A percentile compares a stretch with the other conserved stretches of the same genome.
Conservation (phyloP, 2,888 invertebrate genomes). For the Lasioglossum zephyrum region DNA sequence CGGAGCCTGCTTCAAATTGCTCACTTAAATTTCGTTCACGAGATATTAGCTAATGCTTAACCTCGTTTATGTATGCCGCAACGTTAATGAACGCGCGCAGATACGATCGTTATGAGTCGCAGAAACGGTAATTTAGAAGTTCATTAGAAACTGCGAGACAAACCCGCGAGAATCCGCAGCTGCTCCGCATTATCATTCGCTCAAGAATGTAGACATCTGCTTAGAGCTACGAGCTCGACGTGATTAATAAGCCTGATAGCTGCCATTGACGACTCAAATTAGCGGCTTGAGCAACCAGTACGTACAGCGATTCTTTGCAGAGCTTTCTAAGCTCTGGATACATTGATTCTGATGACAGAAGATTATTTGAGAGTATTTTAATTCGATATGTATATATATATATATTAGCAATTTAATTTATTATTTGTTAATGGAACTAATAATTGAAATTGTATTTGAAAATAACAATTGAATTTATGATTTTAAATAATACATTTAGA, state of each 20-base stretch:
- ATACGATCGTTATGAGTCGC: constrained; percentile 48
- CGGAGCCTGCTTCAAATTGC: not conserved
- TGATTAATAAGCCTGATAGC: constrained; percentile 1
- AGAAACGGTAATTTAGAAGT: constrained; percentile 53
- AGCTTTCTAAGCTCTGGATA: not conserved
- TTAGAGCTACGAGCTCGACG: constrained; percentile 10
- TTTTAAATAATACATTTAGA: too few species aligned
- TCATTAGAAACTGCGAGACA: constrained; percentile 43
- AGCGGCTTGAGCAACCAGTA: not conserved
- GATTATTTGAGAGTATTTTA: not conserved
- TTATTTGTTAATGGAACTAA: too few species aligned
- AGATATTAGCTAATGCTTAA: constrained; percentile 30
- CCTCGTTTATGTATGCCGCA: constrained; percentile 9
- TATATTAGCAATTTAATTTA: too few species aligned
- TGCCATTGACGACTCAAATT: not conserved
- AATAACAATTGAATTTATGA: too few species aligned
- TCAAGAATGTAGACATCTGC: constrained; percentile 44
- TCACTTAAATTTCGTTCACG: constrained; percentile 7
- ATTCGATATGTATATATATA: too few species aligned
- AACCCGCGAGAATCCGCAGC: constrained; percentile 39
- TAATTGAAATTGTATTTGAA: too few species aligned
- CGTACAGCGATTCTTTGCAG: not conserved
- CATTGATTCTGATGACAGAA: not conserved
- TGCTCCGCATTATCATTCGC: constrained; percentile 29
- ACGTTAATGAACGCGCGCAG: constrained; percentile 35